Evolutionary conservation across 1,140 invertebrate species (phyloP).

Genomic region (Microvelia longipes): DNA sequence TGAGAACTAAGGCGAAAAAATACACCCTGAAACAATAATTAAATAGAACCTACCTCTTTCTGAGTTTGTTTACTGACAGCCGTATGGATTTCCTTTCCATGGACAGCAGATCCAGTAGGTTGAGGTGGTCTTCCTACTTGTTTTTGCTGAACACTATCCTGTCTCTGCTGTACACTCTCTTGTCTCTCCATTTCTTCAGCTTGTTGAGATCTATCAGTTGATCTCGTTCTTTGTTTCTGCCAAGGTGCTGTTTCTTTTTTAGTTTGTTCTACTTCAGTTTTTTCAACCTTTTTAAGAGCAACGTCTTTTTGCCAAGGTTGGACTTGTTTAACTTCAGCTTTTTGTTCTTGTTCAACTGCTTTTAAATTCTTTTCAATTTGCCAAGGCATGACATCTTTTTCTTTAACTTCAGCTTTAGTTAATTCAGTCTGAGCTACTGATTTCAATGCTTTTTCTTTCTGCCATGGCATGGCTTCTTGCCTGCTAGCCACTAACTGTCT

Average conservation of each 20-base stretch:
- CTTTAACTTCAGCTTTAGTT: background rate
- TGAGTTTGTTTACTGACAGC: slow-evolving; percentile 78
- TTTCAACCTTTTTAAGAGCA: background rate
- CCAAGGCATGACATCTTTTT: background rate
- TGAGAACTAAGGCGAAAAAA: too few species aligned
- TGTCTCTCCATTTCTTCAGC: background rate
- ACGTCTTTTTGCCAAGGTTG: background rate
- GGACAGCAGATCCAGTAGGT: slow-evolving; percentile 65
- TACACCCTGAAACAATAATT: too few species aligned
- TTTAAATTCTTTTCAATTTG: background rate
- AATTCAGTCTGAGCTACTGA: background rate
- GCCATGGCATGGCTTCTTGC: slow-evolving; percentile 22
- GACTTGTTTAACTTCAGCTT: background rate
- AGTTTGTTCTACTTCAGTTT: background rate
- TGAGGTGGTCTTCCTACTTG: slow-evolving; percentile 31
- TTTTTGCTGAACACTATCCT: slow-evolving; percentile 8
- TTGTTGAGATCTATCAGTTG: background rate
- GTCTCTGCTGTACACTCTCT: slow-evolving; percentile 1
- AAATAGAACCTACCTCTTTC: slow-evolving; percentile 65
- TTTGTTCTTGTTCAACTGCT: background rate
- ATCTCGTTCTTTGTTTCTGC: background rate
- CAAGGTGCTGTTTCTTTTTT: background rate
- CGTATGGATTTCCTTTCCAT: slow-evolving; percentile 73
- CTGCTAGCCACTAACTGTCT: slow-evolving; percentile 17
- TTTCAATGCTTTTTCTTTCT: slow-evolving; percentile 13